Evolutionary conservation across 1,140 invertebrate species (phyloP), one percentile per base, ranked within the genome.

Genomic region (Hermetia illucens): DNA sequence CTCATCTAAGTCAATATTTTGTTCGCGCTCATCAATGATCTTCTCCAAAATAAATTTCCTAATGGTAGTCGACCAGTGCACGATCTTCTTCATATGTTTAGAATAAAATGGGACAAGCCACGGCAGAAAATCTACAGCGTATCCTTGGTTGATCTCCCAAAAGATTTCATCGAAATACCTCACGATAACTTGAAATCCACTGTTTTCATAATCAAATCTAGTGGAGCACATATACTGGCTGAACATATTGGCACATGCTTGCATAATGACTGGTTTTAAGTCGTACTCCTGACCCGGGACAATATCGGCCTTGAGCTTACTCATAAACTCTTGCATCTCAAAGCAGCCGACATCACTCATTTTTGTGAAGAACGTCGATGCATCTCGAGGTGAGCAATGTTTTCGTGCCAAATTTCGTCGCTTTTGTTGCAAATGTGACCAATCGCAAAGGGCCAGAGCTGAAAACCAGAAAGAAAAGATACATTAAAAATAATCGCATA

Each of bases 91-190:
- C 63, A 82, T 74, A 48, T 86, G 79, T 1, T 65, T 59, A 8
- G 62, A 62, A 52, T 84, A 83, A 27, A 86, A 68, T 0, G 81
- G 81, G 38, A 75, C 64, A 2, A 91, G 49, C 70, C 80, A 83
- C 0, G 88, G 87, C n/a, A 93, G 55, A 53, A 92, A 89, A 51
- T 93, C 89, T 1, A 86, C 73, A 0, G 82, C 74, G 52, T 86
- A 89, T 0, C 86, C 86, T 53, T 86, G 79, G 53, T 91, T 90
- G 32, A 92, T 82, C 53, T 91, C 86, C 69, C 76, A 85, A 62
- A 93, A 93, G 3, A 93, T 81, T 36, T 77, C 71, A 48, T 91
- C 86, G 49, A 89, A 92, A 44, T 74, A 74, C 16, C 66, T 49
- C 0, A 86, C 71, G 40, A 84, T 69, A 37, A 72, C 64, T 8